phyloP scores from a whole-genome alignment of 2,113 vertebrate species.

The Bothrops jararaca region DNA sequence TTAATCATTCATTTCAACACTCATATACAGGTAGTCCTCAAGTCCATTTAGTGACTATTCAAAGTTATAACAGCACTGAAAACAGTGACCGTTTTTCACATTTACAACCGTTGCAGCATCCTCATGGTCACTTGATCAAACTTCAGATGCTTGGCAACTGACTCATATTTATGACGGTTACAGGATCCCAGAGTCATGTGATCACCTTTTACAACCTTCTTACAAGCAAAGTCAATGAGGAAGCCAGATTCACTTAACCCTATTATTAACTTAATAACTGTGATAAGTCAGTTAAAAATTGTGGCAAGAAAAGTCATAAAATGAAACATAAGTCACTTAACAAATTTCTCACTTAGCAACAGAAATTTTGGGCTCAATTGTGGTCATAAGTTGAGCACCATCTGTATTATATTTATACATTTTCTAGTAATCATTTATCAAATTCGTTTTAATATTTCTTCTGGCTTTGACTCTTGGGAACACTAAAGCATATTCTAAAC shows the following conservation, averaged over 20 bases:
- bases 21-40: neutral
- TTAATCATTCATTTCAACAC: slow-evolving; percentile 12
- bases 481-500: slow-evolving; percentile 3
- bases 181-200: neutral
- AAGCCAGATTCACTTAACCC: neutral
- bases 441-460: neutral
- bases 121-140: neutral
- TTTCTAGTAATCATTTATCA: neutral
- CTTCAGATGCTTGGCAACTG: neutral
- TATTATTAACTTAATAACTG: neutral
- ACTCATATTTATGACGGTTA: neutral
- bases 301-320: neutral
- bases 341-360: neutral
- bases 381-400: neutral
- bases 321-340: neutral
- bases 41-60: neutral
- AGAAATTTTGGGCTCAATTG: neutral
- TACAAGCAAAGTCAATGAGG: neutral
- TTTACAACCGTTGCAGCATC: neutral
- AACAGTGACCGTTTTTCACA: neutral
- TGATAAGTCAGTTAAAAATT: neutral
- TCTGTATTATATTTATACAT: neutral
- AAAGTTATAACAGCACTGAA: neutral
- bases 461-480: neutral
- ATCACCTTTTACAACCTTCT: neutral